phyloP scores from a whole-genome alignment of 2,797 vertebrate species.

The Anolis apletophallus region DNA sequence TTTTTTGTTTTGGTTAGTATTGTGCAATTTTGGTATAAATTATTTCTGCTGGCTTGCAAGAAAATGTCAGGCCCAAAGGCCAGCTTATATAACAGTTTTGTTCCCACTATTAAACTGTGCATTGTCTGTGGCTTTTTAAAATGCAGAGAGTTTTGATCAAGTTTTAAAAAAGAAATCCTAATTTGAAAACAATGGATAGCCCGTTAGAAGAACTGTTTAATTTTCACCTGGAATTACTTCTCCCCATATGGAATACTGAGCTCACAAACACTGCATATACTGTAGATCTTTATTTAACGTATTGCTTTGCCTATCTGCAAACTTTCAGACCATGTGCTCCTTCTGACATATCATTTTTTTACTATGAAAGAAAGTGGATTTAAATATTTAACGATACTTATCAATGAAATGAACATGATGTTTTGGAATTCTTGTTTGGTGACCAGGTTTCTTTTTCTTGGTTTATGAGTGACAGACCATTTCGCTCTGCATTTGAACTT shows the following conservation, averaged over 20 bases:
- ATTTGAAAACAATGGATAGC: conserved; percentile 46
- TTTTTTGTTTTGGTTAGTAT: conserved; percentile 40
- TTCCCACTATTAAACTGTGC: conserved; percentile 35
- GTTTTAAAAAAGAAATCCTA: conserved; percentile 48
- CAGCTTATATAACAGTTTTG: conserved; percentile 39
- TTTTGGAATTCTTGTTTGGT: conserved; percentile 50
- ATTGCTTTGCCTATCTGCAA: conserved; percentile 49
- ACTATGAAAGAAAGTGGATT: conserved; percentile 45
- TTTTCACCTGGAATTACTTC: conserved; percentile 39
- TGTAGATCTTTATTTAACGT: conserved; percentile 67
- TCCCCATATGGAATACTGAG: conserved; percentile 43
- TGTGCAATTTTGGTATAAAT: conserved; percentile 38
- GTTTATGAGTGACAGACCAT: conserved; percentile 50
- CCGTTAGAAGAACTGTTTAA: conserved; percentile 49
- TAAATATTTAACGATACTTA: conserved; percentile 62
- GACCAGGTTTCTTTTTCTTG: not conserved
- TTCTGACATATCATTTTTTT: conserved; percentile 56
- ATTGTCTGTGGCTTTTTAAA: conserved; percentile 40
- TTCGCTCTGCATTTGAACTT: conserved; percentile 57
- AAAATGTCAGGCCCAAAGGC: conserved; percentile 38
- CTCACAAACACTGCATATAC: conserved; percentile 55
- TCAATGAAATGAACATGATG: conserved; percentile 53
- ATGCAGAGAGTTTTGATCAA: conserved; percentile 16
- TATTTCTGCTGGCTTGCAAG: conserved; percentile 49
- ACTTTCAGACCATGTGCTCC: conserved; percentile 51